These are phyloP conservation scores for Nansenia antarctica DNA, from an alignment of 2,113 vertebrate species.

Conservation along the genomic window DNA sequence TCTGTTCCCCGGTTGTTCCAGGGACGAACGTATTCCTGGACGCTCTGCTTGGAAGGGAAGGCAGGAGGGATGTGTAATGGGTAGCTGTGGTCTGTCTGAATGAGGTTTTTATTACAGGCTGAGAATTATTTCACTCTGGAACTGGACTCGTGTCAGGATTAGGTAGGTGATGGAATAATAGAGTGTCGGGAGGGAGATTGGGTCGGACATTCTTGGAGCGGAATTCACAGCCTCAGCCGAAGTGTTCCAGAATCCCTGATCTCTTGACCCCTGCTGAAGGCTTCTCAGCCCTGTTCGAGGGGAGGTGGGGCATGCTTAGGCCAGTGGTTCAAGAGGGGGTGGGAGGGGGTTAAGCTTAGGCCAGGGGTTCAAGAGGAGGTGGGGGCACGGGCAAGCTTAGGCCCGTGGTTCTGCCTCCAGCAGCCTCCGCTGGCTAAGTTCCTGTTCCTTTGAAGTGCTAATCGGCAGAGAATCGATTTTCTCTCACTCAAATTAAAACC, in stretches of 20 bases:
- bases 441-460: slow-evolving; percentile 50
- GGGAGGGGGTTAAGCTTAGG: neutral
- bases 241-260: slow-evolving; percentile 26
- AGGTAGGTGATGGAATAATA: neutral
- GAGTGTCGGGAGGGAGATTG: neutral
- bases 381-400: no score
- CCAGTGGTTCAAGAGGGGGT: neutral
- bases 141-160: neutral
- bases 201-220: slow-evolving; percentile 32
- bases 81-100: neutral
- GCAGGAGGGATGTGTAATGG: neutral
- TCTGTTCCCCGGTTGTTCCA: no score
- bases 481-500: slow-evolving; percentile 5
- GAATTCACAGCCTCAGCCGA: slow-evolving; percentile 33
- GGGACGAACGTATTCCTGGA: neutral
- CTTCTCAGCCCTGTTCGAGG: no score
- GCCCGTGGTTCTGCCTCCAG: no score
- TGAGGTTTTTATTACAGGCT: neutral
- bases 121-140: neutral
- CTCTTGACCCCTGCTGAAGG: slow-evolving; percentile 38
- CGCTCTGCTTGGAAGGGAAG: neutral
- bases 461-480: slow-evolving; percentile 23
- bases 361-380: no score
- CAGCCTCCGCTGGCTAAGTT: slow-evolving; percentile 22
- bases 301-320: no score